Conservation (phyloP, 2,888 invertebrate genomes). For the Polydrusus cervinus region DNA sequence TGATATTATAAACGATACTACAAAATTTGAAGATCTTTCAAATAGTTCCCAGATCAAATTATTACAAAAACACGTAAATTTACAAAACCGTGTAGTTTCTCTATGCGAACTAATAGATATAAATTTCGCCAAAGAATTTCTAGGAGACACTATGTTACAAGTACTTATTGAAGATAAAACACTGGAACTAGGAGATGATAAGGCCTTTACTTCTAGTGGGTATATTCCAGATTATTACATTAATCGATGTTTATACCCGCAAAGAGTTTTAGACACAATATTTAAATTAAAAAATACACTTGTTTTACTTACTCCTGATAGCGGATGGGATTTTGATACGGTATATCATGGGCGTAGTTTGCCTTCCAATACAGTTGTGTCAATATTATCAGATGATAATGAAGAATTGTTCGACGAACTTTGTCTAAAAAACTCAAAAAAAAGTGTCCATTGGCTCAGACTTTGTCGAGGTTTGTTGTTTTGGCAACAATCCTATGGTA, state of each 20-base stretch:
- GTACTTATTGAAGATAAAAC: conserved; percentile 24
- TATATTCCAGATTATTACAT: conserved; percentile 37
- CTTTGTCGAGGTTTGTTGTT: conserved; percentile 13
- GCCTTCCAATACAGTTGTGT: background rate
- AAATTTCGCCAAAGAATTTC: conserved; percentile 12
- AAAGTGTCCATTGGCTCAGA: conserved; percentile 29
- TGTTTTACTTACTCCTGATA: conserved; percentile 11
- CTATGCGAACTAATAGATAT: conserved; percentile 37
- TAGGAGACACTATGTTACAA: conserved; percentile 22
- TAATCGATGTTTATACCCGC: conserved; percentile 27
- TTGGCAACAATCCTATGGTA: conserved; percentile 25
- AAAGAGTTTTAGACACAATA: conserved; percentile 20
- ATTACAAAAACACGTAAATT: conserved; percentile 24
- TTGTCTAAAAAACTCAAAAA: background rate
- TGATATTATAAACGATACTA: background rate
- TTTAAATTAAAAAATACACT: conserved; percentile 1
- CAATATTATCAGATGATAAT: background rate
- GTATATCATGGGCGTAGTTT: background rate
- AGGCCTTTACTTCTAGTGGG: conserved; percentile 35
- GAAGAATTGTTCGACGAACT: background rate
- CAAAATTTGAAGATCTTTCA: conserved; percentile 28
- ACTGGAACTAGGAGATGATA: conserved; percentile 38
- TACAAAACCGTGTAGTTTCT: conserved; percentile 27
- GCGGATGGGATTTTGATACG: background rate
- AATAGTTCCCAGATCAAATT: conserved; percentile 19